phyloP scores from a whole-genome alignment of 1,140 invertebrate species.

The Brachionus sp. region DNA sequence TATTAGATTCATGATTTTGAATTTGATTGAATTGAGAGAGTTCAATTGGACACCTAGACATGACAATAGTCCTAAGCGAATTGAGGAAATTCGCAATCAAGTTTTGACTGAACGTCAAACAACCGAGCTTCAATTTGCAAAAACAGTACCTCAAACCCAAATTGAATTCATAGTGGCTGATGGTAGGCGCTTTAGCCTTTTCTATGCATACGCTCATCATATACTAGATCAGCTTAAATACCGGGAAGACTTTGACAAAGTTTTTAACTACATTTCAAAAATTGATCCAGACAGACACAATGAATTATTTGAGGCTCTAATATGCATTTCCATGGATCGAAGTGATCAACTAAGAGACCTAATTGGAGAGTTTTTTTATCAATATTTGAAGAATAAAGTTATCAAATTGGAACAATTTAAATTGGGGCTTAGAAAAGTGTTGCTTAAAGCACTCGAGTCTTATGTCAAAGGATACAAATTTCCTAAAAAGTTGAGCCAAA shows the following conservation, averaged over 20 bases:
- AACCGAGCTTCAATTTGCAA: not conserved
- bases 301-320: constrained; percentile 28
- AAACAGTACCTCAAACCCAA: not conserved
- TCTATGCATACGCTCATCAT: constrained; percentile 30
- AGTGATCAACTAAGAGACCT: not conserved
- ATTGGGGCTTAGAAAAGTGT: not conserved
- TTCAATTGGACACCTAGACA: constrained; percentile 45
- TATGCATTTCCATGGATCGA: constrained; percentile 12
- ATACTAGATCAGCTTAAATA: not conserved
- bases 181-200: not conserved
- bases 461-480: not conserved
- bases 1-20: constrained; percentile 88
- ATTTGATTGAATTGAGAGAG: constrained; percentile 79
- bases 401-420: not conserved
- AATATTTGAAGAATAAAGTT: not conserved
- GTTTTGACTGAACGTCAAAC: not conserved
- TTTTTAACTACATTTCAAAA: not conserved
- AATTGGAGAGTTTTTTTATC: constrained; percentile 19
- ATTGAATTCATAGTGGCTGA: not conserved
- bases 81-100: not conserved
- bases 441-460: not conserved
- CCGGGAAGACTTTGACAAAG: not conserved
- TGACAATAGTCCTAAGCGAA: not conserved
- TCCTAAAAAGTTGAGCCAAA: constrained; percentile 24
- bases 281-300: not conserved